Percentiles rank a stretch among this genome's conserved stretches.
phyloP scores from a whole-genome alignment of 2,113 vertebrate genomes.

The Pseudorectes ferrugineus region DNA sequence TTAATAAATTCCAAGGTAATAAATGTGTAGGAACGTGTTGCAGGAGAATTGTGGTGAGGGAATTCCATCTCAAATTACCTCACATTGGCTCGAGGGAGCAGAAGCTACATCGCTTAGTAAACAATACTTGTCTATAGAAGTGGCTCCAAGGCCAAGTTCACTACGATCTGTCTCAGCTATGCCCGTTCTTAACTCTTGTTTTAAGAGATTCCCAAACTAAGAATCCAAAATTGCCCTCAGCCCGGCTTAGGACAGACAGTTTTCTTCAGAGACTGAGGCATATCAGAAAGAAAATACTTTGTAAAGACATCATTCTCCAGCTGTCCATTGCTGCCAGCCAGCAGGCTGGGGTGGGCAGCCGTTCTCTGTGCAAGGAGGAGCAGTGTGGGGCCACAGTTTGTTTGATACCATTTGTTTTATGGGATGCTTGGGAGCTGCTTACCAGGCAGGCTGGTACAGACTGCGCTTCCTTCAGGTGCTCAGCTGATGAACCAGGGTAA shows the following conservation, averaged over 20 bases:
- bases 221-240: not conserved
- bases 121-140: not conserved
- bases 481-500: not conserved
- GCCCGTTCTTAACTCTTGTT: not conserved
- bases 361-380: not conserved
- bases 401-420: not conserved
- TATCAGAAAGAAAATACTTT: not conserved
- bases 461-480: not conserved
- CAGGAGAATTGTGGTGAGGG: not conserved
- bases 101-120: not conserved
- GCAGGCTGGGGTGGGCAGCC: not conserved
- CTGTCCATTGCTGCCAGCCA: not conserved
- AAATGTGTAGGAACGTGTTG: not conserved
- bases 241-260: not conserved
- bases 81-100: not conserved
- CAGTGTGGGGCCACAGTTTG: not conserved
- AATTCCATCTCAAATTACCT: not conserved
- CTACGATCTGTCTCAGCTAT: not conserved
- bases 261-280: not conserved
- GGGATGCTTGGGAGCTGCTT: not conserved
- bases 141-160: not conserved
- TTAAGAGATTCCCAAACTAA: not conserved
- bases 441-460: not conserved
- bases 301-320: not conserved
- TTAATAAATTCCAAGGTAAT: not conserved